These are phyloP conservation scores for Plotosus lineatus DNA, from an alignment of 2,113 vertebrate species.

Conservation along the genomic window DNA sequence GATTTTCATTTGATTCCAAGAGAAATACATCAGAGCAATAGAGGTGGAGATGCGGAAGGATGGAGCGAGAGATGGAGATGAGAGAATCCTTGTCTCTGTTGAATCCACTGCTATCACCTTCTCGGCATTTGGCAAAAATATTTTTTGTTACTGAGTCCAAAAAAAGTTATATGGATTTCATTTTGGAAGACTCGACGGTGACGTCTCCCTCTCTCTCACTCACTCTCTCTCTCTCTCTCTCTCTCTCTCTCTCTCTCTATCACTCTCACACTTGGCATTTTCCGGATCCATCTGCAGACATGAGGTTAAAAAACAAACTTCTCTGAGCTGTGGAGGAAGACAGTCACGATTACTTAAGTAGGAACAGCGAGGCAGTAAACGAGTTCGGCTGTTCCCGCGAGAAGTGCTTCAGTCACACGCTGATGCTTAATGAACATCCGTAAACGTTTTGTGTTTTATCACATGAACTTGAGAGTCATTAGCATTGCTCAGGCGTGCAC, in stretches of 20 bases:
- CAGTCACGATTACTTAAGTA: constrained; percentile 18
- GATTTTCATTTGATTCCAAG: not conserved
- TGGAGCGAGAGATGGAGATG: not conserved
- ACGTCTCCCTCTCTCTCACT: not conserved
- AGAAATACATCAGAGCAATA: not conserved
- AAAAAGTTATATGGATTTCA: not conserved
- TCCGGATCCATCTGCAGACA: not conserved
- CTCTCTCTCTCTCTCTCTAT: not conserved
- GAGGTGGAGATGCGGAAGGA: not conserved
- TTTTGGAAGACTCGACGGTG: not conserved
- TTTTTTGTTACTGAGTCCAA: not conserved
- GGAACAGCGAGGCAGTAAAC: constrained; percentile 31
- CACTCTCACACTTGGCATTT: not conserved
- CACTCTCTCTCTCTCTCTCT: not conserved
- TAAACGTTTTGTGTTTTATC: constrained; percentile 17
- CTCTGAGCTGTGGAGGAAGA: constrained; percentile 32
- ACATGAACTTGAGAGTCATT: not conserved
- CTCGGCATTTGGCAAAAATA: not conserved
- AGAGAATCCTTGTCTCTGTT: not conserved
- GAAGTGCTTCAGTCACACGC: constrained; percentile 31
- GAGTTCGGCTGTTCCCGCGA: constrained; percentile 1
- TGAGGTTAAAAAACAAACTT: not conserved
- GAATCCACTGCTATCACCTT: not conserved
- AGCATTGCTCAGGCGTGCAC: not conserved
- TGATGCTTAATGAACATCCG: not conserved